Evolutionary conservation across 2,113 vertebrate species (phyloP), one percentile per base, ranked within the genome.

Genomic region (Pleuronectes platessa): DNA sequence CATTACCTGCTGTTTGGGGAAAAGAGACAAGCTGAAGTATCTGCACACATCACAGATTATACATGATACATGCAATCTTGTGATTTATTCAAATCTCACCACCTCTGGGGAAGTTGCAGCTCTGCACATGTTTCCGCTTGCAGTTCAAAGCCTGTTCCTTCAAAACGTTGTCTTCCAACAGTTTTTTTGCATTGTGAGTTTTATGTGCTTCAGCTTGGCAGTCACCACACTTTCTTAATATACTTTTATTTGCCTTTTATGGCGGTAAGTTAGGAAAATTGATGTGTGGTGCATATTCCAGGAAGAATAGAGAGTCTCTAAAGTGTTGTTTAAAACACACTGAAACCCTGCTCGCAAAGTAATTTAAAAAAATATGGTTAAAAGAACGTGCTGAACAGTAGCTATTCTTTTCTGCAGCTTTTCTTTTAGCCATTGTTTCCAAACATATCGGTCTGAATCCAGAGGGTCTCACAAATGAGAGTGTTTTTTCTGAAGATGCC

Each of bases 81-180:
- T 77, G 74, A 80, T 74, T 81, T 86, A 81, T 90, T 89, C 40
- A 87, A 27, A 76, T 66, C 47, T 67, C 49, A n/a, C 20, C 35
- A 59, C 59, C 83, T 84, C 78, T 4, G 20, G 76, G 81, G 71
- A 83, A 27, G 51, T 21, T 74, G 8, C 45, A 69, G 35, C 59
- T 27, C 24, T 66, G 11, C 62, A 37, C 31, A 2, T 68, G 35
- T 15, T 54, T 56, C 17, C n/a, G 12, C 35, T 55, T 63, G 31
- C 10, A 70, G 35, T 82, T 71, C 71, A 72, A 77, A 68, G 24
- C 14, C 0, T 47, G 49, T 76, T 60, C 35, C 45, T 74, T 68
- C 4, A 37, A 35, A 60, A 64, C 17, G 20, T 72, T 42, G 26
- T 40, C 49, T 51, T 51, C 47, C 47, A 51, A 51, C 15, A 2